Base-by-base conservation (phyloP, 2,113 vertebrate species). In the Meles meles region DNA sequence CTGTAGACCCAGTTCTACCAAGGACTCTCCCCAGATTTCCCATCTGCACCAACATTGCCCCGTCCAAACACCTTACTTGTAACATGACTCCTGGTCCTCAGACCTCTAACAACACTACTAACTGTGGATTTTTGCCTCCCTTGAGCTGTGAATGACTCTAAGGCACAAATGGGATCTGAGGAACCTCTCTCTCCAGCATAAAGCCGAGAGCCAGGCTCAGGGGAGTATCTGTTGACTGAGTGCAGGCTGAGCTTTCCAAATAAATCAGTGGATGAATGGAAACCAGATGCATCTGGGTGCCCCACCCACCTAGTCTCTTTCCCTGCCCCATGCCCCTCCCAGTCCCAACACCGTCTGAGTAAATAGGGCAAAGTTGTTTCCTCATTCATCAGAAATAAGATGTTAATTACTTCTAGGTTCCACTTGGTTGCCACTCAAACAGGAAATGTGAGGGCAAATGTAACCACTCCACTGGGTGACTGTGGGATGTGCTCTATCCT, bases 1-100 rank as follows among this genome's bases (percentile, higher is more conserved):
- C 71, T 9, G 44, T 52, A 42, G 9, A 79, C 5, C 8, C 20
- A 89, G 8, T 72, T 95, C 89, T 37, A 37, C 31, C 29, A 10
- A 72, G 79, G 7, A 5, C 0, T 92, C 81, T 59, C 59, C 29
- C 34, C 31, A 55, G 1, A 15, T 65, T 90, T 61, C 52, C 65
- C 31, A 83, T 39, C 34, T 63, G 7, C 21, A 67, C 6, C 37
- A 47, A 39, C 14, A 6, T 59, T 6, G 7, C 6, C 39, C 31
- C 59, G 11, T 81, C 72, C 55, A 6, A 80, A 63, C 20, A 90
- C 84, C 21, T 88, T n/a, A 18, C 42, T 67, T 23, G 21, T 47
- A 57, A n/a, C 1, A 3, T 1, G 8, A 18, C 2, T 61, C 20
- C 65, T 44, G 7, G 21, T 55, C 61, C 37, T 1, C 10, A 5